Base-by-base conservation (phyloP, 2,888 invertebrate species). In the Morpho helenor region DNA sequence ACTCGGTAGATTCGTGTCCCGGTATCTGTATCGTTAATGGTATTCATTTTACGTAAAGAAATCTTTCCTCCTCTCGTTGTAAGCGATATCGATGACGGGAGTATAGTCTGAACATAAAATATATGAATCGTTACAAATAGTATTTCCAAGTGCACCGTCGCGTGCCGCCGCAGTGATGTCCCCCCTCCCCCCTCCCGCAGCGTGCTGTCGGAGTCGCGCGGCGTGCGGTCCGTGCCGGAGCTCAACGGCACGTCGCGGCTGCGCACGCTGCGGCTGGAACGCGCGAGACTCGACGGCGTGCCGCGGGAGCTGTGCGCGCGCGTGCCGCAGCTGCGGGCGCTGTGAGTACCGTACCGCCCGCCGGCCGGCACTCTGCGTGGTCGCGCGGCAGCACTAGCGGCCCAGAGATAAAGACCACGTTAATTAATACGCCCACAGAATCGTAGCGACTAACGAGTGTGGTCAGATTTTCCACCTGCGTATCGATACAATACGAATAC, bases 201-300 rank as follows among this genome's bases (percentile, higher is more conserved):
- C 69, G 95, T 96, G 68, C 81, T 98, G 66, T 97, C 98, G 49
- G 97, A 97, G 84, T 95, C 96, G 95, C 65, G 94, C 94, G 66
- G 91, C 98, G 77, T 93, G 93, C 62, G 89, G 91, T 31, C 31
- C 68, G 96, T 98, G 85, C 98, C 98, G 9, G 93, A 95, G 79
- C 91, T 98, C 72, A 95, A 95, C 75, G 97, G 96, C 50, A 95
- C 96, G 31, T 77, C 79, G 68, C 93, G 95, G 3, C 88, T 98
- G 81, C 96, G 96, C 81, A 92, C 95, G 66, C 91, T 98, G 69
- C 93, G 95, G 68, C 90, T 96, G 68, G 97, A 97, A 90, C 93
- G 97, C 67, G 96, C 97, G 16, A 95, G 95, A 56, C 92, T 98
- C 54, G 79, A 87, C 43, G 80, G 87, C 22, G 93, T 98, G 66